Evolutionary conservation across 1,140 invertebrate genomes (phyloP).

Genomic region (Scaptomyza graminum): DNA sequence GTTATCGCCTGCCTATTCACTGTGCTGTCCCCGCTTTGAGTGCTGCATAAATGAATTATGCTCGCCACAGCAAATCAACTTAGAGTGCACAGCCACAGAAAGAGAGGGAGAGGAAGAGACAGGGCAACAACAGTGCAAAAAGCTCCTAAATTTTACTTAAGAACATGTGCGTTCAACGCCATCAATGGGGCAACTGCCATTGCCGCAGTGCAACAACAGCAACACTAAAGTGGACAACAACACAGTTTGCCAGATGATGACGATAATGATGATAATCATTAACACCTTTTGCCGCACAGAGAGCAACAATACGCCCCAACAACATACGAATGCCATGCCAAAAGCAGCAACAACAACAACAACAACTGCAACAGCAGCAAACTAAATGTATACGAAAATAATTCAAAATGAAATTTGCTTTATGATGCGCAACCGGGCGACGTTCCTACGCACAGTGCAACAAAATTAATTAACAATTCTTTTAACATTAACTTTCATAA

Average conservation of each 20-base stretch:
- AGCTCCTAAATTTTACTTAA: constrained; percentile 84
- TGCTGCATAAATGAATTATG: constrained; percentile 73
- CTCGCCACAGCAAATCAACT: constrained; percentile 81
- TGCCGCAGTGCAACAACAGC: background rate
- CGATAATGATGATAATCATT: constrained; percentile 78
- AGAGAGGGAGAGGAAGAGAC: constrained; percentile 19
- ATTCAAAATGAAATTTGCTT: constrained; percentile 84
- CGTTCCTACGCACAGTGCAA: constrained; percentile 64
- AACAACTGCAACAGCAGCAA: constrained; percentile 23
- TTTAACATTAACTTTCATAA: background rate
- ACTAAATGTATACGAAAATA: constrained; percentile 79
- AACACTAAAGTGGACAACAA: constrained; percentile 3
- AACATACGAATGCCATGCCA: constrained; percentile 42
- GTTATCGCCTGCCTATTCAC: constrained; percentile 75
- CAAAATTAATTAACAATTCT: background rate
- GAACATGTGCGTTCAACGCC: constrained; percentile 72
- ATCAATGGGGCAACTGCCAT: constrained; percentile 60
- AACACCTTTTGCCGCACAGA: constrained; percentile 81
- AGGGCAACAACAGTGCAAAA: constrained; percentile 63
- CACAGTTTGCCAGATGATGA: constrained; percentile 55
- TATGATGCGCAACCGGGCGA: constrained; percentile 82
- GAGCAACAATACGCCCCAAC: constrained; percentile 68
- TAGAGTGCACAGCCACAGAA: constrained; percentile 60
- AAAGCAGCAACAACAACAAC: constrained; percentile 16
- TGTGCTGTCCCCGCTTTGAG: constrained; percentile 26